Percentiles rank a stretch among this genome's conserved stretches.
phyloP scores from a whole-genome alignment of 2,113 vertebrate species.

The Cygnus buccinator region DNA sequence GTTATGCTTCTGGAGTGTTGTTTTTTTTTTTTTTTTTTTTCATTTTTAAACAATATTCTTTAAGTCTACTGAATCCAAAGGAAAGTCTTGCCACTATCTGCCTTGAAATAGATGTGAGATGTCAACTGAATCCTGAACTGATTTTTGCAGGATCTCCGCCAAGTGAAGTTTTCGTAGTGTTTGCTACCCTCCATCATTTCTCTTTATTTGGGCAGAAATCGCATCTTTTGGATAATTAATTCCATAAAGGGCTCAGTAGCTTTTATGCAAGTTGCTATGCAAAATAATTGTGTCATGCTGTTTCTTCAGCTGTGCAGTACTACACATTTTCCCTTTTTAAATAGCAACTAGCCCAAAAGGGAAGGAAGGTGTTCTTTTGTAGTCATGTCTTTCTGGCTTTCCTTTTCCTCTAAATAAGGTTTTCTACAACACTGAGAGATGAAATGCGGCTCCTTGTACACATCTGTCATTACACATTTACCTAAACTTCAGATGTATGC shows the following conservation, averaged over 20 bases:
- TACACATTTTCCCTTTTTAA: slow-evolving; percentile 41
- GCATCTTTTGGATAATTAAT: not conserved
- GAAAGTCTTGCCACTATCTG: not conserved
- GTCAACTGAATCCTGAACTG: not conserved
- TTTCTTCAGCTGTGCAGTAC: slow-evolving; percentile 37
- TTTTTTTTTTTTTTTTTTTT: not conserved
- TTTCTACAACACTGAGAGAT: not conserved
- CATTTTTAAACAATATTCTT: not conserved
- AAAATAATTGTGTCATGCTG: slow-evolving; percentile 33
- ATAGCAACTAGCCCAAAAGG: slow-evolving; percentile 29
- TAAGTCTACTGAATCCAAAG: not conserved
- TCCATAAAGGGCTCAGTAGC: not conserved
- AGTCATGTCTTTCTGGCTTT: not conserved
- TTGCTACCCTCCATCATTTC: not conserved
- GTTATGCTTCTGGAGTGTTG: not conserved
- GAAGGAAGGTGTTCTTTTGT: slow-evolving; percentile 33
- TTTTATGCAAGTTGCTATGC: slow-evolving; percentile 7
- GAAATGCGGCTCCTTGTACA: not conserved
- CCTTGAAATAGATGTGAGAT: not conserved
- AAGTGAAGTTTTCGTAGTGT: not conserved
- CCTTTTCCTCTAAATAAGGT: not conserved
- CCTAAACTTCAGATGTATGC: not conserved
- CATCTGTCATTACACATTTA: not conserved
- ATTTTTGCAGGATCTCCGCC: not conserved
- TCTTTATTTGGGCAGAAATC: slow-evolving; percentile 5